These are phyloP conservation scores for Melieria omissa DNA, from an alignment of 2,888 invertebrate genomes.

Conservation along the genomic window DNA sequence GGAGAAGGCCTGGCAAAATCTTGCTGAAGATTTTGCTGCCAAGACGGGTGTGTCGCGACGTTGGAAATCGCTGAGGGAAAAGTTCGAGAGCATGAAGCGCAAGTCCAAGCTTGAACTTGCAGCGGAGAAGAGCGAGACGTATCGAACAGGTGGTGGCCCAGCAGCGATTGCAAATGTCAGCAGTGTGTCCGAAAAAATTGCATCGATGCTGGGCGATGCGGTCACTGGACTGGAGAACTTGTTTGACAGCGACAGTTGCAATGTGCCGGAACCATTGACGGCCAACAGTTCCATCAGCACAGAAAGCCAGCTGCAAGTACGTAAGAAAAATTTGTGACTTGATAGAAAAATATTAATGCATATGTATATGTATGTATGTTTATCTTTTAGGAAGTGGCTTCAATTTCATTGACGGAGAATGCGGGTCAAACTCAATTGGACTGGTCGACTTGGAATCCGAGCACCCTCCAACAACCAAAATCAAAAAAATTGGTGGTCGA, in stretches of 20 bases:
- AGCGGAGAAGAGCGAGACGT: too few relatives aligned
- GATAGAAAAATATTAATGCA: not conserved
- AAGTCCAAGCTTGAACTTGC: too few relatives aligned
- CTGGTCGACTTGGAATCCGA: conserved; percentile 20
- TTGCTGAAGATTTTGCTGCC: too few relatives aligned
- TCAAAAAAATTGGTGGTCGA: conserved; percentile 12
- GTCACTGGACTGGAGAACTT: conserved; percentile 8
- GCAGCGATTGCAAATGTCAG: too few relatives aligned
- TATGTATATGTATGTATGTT: not conserved
- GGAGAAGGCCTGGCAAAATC: too few relatives aligned
- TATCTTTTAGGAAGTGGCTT: not conserved
- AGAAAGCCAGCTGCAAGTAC: not conserved
- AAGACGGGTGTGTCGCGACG: too few relatives aligned
- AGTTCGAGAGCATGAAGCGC: too few relatives aligned
- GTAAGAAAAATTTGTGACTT: not conserved
- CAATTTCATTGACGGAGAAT: not conserved
- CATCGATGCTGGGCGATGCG: conserved; percentile 9
- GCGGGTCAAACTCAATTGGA: not conserved
- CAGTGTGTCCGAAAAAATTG: conserved; percentile 16
- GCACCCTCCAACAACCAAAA: conserved; percentile 3
- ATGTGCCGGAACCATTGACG: not conserved
- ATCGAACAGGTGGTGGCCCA: too few relatives aligned
- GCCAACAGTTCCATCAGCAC: not conserved
- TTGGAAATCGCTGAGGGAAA: too few relatives aligned
- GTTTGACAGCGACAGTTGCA: not conserved